Conservation (phyloP, 2,113 vertebrate species). For the Sander vitreus region DNA sequence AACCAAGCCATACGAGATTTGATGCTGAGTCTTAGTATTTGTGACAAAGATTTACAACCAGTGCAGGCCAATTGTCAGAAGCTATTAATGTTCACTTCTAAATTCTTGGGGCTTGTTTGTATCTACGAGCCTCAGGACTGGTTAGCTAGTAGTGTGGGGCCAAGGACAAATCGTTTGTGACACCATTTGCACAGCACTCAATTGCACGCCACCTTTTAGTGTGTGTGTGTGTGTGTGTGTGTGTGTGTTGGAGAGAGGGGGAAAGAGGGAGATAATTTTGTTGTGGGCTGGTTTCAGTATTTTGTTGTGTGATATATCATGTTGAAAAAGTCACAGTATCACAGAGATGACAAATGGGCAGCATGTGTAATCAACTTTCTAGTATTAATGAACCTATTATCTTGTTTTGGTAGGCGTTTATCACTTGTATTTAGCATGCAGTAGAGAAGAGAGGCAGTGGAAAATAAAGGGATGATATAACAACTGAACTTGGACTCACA, state of each 20-base stretch:
- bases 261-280: constrained; percentile 34
- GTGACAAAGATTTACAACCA: constrained; percentile 89
- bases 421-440: constrained; percentile 36
- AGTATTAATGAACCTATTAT: constrained; percentile 56
- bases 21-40: constrained; percentile 82
- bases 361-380: constrained; percentile 55
- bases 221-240: constrained; percentile 56
- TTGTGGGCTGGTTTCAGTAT: constrained; percentile 51
- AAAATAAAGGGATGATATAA: constrained; percentile 22
- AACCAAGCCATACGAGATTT: constrained; percentile 69
- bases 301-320: constrained; percentile 62
- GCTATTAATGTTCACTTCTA: constrained; percentile 85
- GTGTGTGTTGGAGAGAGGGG: constrained; percentile 21
- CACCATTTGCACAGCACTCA: constrained; percentile 84
- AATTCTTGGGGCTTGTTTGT: constrained; percentile 82
- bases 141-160: constrained; percentile 86
- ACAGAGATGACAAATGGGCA: constrained; percentile 63
- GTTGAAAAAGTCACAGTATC: constrained; percentile 59
- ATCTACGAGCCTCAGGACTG: constrained; percentile 76
- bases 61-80: constrained; percentile 85
- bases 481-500: constrained; percentile 25
- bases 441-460: constrained; percentile 21
- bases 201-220: constrained; percentile 86
- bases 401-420: constrained; percentile 21
- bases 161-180: constrained; percentile 87